Conservation (phyloP, 2,888 invertebrate species). For the Thymelicus acteon region DNA sequence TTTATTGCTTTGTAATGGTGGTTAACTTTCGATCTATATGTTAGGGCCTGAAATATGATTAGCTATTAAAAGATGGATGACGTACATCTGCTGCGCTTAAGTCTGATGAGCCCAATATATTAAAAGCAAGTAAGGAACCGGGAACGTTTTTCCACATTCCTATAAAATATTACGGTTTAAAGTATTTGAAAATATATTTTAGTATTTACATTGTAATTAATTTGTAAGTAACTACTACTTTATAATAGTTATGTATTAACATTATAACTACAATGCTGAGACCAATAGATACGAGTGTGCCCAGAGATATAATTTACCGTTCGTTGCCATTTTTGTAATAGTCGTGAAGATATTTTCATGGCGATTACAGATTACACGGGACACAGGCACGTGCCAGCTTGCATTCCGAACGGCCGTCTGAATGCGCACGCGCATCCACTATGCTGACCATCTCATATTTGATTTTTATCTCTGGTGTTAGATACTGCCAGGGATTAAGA, state of each 20-base stretch:
- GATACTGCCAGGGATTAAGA: neutral
- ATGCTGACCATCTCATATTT: slow-evolving; percentile 1
- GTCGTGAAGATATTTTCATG: slow-evolving; percentile 23
- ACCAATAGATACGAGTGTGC: too few species aligned
- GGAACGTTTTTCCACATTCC: too few species aligned
- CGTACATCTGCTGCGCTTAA: too few species aligned
- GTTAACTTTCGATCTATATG: too few species aligned
- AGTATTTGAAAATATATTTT: neutral
- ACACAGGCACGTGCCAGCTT: slow-evolving; percentile 43
- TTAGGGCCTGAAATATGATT: neutral
- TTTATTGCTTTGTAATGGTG: neutral
- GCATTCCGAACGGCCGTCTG: slow-evolving; percentile 10
- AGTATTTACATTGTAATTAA: too few species aligned
- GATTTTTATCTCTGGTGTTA: neutral
- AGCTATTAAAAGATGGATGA: neutral
- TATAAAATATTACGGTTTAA: too few species aligned
- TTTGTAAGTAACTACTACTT: too few species aligned
- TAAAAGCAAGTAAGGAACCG: too few species aligned
- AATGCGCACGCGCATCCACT: slow-evolving; percentile 6
- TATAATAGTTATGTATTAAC: too few species aligned
- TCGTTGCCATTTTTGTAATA: slow-evolving; percentile 28
- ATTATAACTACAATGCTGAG: too few species aligned
- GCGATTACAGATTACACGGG: slow-evolving; percentile 51
- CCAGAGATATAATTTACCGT: slow-evolving; percentile 26
- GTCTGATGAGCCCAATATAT: too few species aligned